phyloP scores from a whole-genome alignment of 2,797 vertebrate species.

The Tangara arthus region DNA sequence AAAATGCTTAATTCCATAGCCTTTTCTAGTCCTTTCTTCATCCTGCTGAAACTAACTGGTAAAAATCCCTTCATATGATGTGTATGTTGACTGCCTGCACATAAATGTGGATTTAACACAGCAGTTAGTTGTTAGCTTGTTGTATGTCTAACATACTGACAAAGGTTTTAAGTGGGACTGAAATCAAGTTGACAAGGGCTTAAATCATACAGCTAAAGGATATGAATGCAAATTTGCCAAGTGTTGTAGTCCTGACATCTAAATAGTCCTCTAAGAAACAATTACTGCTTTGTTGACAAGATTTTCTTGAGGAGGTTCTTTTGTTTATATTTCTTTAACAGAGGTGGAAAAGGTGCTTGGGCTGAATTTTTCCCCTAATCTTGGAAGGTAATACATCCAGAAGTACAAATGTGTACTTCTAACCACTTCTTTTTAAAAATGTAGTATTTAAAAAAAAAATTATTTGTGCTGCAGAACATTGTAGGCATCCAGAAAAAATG shows the following conservation, averaged over 20 bases:
- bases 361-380: background rate
- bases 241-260: background rate
- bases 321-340: background rate
- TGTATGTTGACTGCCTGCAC: background rate
- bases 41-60: background rate
- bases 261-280: background rate
- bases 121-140: background rate
- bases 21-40: background rate
- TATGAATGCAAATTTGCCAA: background rate
- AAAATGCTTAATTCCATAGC: background rate
- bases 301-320: background rate
- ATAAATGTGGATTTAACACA: background rate
- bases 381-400: background rate
- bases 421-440: background rate
- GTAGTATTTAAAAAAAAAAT: background rate
- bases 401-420: background rate
- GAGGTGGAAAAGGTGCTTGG: background rate
- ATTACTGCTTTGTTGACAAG: background rate
- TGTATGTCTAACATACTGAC: background rate
- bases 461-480: background rate
- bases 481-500: background rate
- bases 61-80: background rate
- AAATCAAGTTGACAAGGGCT: background rate
- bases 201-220: background rate
- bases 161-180: background rate